Percentiles rank a stretch among this genome's conserved stretches.
Conservation (phyloP, 2,888 invertebrate species). For the Watsonalla binaria region DNA sequence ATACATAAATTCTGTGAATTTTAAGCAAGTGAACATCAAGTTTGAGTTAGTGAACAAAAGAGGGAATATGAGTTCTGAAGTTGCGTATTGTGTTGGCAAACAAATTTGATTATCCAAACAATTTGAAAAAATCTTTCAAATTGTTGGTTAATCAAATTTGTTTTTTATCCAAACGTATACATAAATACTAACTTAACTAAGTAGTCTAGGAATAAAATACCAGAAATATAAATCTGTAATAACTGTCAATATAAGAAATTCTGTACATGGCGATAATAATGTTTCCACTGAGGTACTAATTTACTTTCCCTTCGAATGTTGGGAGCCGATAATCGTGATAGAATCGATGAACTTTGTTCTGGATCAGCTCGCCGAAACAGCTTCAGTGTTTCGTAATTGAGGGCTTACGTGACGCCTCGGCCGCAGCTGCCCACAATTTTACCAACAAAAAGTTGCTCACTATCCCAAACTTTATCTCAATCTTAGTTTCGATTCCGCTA, state of each 20-base stretch:
- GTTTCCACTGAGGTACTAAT: slow-evolving; percentile 26
- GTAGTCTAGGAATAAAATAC: background rate
- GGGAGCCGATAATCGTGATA: slow-evolving; percentile 57
- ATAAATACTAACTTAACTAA: too few relatives aligned
- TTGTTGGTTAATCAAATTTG: too few relatives aligned
- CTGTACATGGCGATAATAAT: slow-evolving; percentile 5
- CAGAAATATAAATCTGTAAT: slow-evolving; percentile 2
- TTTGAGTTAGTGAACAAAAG: too few relatives aligned
- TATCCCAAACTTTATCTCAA: slow-evolving; percentile 70
- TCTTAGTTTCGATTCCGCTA: slow-evolving; percentile 61
- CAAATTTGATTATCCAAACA: too few relatives aligned
- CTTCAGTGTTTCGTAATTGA: slow-evolving; percentile 75
- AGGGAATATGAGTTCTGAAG: too few relatives aligned
- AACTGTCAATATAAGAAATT: slow-evolving; percentile 6
- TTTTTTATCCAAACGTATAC: too few relatives aligned
- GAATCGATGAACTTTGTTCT: slow-evolving; percentile 69
- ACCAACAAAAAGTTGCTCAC: slow-evolving; percentile 58
- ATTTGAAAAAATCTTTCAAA: too few relatives aligned
- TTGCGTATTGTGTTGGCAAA: too few relatives aligned
- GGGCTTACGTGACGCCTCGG: slow-evolving; percentile 73
- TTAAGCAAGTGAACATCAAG: too few relatives aligned
- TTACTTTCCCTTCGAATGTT: slow-evolving; percentile 29
- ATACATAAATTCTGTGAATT: too few relatives aligned
- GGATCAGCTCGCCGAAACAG: slow-evolving; percentile 55
- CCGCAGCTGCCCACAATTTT: slow-evolving; percentile 65